phyloP scores from a whole-genome alignment of 2,888 invertebrate genomes.

The Cheilosia variabilis region DNA sequence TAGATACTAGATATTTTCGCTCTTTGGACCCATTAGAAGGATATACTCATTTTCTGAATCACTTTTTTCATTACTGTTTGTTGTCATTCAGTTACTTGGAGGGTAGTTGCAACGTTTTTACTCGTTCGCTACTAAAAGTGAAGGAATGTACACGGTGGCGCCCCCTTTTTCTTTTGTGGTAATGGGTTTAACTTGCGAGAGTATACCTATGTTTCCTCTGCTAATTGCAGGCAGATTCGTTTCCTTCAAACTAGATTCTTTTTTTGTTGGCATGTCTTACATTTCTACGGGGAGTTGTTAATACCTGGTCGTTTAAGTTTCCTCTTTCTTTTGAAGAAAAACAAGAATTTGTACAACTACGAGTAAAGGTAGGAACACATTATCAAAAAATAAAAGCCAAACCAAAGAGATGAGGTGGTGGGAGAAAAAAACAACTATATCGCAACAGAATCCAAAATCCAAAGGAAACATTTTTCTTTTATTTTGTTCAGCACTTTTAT shows the following conservation, averaged over 20 bases:
- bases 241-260: constrained; percentile 37
- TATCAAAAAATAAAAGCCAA: constrained; percentile 5
- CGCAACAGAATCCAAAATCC: constrained; percentile 22
- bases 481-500: constrained; percentile 15
- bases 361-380: not conserved
- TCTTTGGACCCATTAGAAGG: constrained; percentile 51
- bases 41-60: constrained; percentile 36
- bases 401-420: not conserved
- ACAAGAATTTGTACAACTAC: not conserved
- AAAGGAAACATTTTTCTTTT: constrained; percentile 6
- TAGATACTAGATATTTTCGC: constrained; percentile 29
- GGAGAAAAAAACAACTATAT: not conserved
- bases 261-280: constrained; percentile 8
- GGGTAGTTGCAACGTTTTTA: constrained; percentile 45
- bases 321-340: constrained; percentile 38
- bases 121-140: not conserved
- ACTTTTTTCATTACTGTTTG: constrained; percentile 40
- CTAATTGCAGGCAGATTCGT: constrained; percentile 62
- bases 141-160: constrained; percentile 11
- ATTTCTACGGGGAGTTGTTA: constrained; percentile 47
- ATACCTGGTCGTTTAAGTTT: constrained; percentile 54
- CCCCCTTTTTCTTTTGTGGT: constrained; percentile 33
- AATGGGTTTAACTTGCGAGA: constrained; percentile 42
- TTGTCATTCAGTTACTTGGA: constrained; percentile 36
- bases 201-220: constrained; percentile 49